Percentiles rank a stretch among this genome's conserved stretches.
These are phyloP conservation scores for Oceanodroma leucorhoa DNA, from an alignment of 2,797 vertebrate genomes.

Conservation along the genomic window DNA sequence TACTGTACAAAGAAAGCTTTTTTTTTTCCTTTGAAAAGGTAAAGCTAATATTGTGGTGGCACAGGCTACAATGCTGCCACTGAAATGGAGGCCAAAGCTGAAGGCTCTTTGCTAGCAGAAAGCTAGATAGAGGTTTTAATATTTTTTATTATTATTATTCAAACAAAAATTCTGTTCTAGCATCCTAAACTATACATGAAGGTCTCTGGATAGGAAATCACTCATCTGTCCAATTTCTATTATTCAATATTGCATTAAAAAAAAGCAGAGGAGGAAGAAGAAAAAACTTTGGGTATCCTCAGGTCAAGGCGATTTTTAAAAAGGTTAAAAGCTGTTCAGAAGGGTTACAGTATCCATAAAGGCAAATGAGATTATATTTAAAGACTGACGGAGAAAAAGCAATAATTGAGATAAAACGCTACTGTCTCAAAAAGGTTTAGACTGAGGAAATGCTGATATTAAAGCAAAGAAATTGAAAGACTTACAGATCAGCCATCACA, in stretches of 20 bases:
- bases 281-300: slow-evolving; percentile 72
- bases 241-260: slow-evolving; percentile 72
- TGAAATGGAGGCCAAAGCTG: slow-evolving; percentile 79
- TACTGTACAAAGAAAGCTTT: slow-evolving; percentile 76
- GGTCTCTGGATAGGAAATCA: slow-evolving; percentile 39
- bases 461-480: slow-evolving; percentile 71
- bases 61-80: slow-evolving; percentile 69
- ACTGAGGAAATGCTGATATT: slow-evolving; percentile 69
- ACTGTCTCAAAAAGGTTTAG: slow-evolving; percentile 72
- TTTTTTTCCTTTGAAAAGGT: slow-evolving; percentile 68
- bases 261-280: slow-evolving; percentile 4
- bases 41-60: slow-evolving; percentile 70
- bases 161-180: slow-evolving; percentile 57
- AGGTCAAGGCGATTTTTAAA: slow-evolving; percentile 82
- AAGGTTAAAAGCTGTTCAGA: slow-evolving; percentile 87
- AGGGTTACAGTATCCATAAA: slow-evolving; percentile 82
- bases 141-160: slow-evolving; percentile 58
- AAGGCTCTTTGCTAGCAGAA: slow-evolving; percentile 72
- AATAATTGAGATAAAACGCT: slow-evolving; percentile 81
- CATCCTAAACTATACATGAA: neutral
- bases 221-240: slow-evolving; percentile 71
- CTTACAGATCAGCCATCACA: slow-evolving; percentile 66
- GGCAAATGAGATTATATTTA: slow-evolving; percentile 85
- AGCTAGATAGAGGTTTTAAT: slow-evolving; percentile 60
- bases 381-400: slow-evolving; percentile 78